Conservation (phyloP, 2,888 invertebrate genomes). For the Prosapia bicincta region DNA sequence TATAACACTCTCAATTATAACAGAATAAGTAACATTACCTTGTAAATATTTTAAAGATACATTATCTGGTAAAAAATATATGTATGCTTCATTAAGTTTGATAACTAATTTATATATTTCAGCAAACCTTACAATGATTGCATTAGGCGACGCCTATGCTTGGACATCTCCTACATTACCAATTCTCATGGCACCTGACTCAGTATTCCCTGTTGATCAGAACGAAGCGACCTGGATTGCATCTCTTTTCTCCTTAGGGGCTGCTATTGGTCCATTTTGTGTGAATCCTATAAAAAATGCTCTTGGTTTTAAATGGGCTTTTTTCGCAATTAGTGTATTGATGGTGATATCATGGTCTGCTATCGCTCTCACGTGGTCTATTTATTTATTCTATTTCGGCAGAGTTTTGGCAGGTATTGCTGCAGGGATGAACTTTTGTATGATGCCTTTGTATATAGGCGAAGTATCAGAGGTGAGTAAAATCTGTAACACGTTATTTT, state of each 20-base stretch:
- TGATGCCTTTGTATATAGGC: neutral
- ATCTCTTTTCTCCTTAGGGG: neutral
- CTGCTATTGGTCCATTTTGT: neutral
- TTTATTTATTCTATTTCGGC: neutral
- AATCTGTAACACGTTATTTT: too few species aligned
- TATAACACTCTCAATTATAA: too few species aligned
- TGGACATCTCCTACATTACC: neutral
- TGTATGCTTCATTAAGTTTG: too few species aligned
- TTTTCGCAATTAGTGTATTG: neutral
- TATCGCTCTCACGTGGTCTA: neutral
- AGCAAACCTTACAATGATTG: neutral
- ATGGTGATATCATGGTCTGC: neutral
- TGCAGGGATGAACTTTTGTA: neutral
- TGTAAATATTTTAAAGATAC: too few species aligned
- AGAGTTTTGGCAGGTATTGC: neutral
- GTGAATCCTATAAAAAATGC: neutral
- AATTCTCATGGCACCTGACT: neutral
- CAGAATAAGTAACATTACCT: too few species aligned
- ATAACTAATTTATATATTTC: too few species aligned
- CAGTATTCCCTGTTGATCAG: neutral
- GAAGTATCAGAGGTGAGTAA: neutral
- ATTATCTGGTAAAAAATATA: too few species aligned
- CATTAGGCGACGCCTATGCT: neutral
- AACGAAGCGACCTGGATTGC: neutral
- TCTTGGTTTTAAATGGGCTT: neutral